Base-by-base conservation (phyloP, 2,797 vertebrate genomes). In the Pogonophryne albipinna region DNA sequence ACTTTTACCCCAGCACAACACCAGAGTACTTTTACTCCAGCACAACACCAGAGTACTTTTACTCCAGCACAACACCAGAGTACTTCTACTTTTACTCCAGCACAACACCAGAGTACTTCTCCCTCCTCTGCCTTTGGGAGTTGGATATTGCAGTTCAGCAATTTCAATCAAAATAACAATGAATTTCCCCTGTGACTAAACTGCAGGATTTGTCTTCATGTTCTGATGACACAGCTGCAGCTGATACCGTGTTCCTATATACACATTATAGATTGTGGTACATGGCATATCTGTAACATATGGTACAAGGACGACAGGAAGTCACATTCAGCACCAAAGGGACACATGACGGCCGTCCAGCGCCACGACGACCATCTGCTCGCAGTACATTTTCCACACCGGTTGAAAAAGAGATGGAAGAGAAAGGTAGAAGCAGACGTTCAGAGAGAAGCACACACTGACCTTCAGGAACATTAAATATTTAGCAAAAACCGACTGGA, bases 301-400 rank as follows among this genome's bases (percentile, higher is more conserved):
- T 87, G 88, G 88, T 19, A 45, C 62, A 67, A 82, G 76, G 82
- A 65, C 72, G 27, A 79, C 88, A 85, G 87, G 86, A 89, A 79
- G 82, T 78, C 76, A 50, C 66, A 67, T 61, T 59, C 61, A 16
- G 76, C 9, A 53, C 61, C 71, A 72, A 38, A 58, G 63, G 75
- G 77, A 72, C 78, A 16, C 12, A 56, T 73, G 87, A 88, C 79
- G 82, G 45, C 74, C 67, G 63, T 81, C 83, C 88, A 89, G 81
- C 65, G 68, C 77, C 68, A 27, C 65, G 2, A 56, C 15, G 52
- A 55, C 87, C 90, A 90, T 90, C 87, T 91, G 90, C 80, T 90
- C 72, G 74, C 5, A 34, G 5, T 7, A 34, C 10, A 6, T 72
- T 53, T 84, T 75, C 76, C 79, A 83, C 63, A 12, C 31, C 1